Conservation (phyloP, 64 coral and sea anemone species). For the Acropora tenuis region DNA sequence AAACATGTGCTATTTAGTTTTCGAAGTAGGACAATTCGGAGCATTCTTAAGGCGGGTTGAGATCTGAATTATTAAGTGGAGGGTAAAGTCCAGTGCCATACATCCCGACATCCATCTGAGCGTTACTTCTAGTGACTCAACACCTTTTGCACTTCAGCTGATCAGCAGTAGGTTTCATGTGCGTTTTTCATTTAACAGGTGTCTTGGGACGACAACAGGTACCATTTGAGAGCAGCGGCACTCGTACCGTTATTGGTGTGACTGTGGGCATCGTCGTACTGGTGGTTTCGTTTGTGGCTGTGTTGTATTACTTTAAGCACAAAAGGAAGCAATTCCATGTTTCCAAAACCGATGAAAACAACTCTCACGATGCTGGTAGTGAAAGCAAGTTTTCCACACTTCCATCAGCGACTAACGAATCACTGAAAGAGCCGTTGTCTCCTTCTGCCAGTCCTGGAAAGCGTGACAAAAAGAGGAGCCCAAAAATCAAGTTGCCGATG, state of each 20-base stretch:
- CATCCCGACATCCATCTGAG: no score
- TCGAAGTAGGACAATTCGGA: no score
- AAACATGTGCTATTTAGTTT: no score
- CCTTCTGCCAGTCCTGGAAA: conserved; percentile 6
- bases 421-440: neutral
- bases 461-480: conserved; percentile 17
- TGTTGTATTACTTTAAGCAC: conserved; percentile 12
- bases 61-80: no score
- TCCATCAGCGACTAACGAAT: neutral
- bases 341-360: conserved; percentile 51
- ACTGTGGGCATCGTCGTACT: conserved; percentile 28
- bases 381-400: conserved; percentile 45
- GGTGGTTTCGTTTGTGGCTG: neutral
- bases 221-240: no score
- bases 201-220: neutral
- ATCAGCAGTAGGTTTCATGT: no score
- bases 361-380: conserved; percentile 22
- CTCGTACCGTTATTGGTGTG: conserved; percentile 33
- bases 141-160: no score
- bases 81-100: no score
- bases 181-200: no score
- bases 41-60: no score
- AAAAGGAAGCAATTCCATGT: conserved; percentile 58
- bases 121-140: no score
- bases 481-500: neutral